Percentiles rank a stretch among this genome's conserved stretches.
Conservation (phyloP, 2,888 invertebrate genomes). For the Amiota minor region DNA sequence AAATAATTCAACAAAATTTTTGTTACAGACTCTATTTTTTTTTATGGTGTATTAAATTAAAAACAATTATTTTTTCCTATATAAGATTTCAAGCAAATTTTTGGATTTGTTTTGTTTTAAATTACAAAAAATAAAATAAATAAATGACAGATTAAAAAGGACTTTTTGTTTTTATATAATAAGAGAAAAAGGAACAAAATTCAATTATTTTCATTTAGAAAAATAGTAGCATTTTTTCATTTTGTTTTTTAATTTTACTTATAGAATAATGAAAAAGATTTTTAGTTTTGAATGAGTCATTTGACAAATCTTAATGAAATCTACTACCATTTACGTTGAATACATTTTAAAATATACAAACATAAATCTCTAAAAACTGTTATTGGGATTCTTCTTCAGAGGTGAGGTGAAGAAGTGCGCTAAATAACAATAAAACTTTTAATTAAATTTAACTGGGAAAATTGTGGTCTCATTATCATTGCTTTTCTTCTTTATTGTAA, state of each 20-base stretch:
- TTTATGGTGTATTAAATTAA: not conserved
- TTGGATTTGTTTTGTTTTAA: not conserved
- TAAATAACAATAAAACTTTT: not conserved
- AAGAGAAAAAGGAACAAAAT: slow-evolving; percentile 24
- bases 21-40: not conserved
- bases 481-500: not conserved
- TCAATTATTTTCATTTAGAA: slow-evolving; percentile 12
- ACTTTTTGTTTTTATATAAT: not conserved
- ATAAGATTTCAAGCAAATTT: no score
- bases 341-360: no score
- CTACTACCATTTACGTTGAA: no score
- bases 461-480: not conserved
- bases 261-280: no score
- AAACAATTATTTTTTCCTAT: not conserved
- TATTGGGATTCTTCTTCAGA: no score
- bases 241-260: slow-evolving; percentile 6
- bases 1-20: not conserved
- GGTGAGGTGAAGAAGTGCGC: no score
- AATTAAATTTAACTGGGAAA: slow-evolving; percentile 7
- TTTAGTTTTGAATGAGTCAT: no score
- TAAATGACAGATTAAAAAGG: slow-evolving; percentile 8
- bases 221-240: slow-evolving; percentile 40
- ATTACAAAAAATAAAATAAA: not conserved
- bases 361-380: no score
- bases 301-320: no score